Conservation (phyloP, 2,888 invertebrate species). For the Lingula anatina region DNA sequence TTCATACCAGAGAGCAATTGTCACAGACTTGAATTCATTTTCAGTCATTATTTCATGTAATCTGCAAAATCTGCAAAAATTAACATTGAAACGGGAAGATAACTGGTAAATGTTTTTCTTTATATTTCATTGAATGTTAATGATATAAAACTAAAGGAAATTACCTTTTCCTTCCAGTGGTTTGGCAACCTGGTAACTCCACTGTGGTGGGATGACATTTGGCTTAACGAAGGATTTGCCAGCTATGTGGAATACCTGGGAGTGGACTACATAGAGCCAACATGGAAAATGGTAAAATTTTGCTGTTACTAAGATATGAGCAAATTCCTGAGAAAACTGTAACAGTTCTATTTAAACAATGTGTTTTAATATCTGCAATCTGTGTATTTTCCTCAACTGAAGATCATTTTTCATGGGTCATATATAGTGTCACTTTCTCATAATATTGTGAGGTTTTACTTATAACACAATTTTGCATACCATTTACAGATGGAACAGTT, state of each 20-base stretch:
- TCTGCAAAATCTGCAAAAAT: background rate
- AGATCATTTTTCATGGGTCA: background rate
- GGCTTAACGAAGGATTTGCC: too few species aligned
- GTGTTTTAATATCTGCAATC: conserved; percentile 11
- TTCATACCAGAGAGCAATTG: too few species aligned
- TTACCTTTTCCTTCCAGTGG: conserved; percentile 44
- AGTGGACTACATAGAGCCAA: conserved; percentile 65
- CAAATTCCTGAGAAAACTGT: too few species aligned
- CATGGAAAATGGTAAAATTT: conserved; percentile 75
- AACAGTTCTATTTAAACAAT: too few species aligned
- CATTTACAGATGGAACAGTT: conserved; percentile 82
- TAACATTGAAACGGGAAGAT: background rate
- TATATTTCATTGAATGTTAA: too few species aligned
- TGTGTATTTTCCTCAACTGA: background rate
- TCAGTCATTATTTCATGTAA: background rate
- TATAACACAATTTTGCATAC: too few species aligned
- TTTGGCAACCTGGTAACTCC: conserved; percentile 68
- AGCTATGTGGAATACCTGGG: too few species aligned
- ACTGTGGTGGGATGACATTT: conserved; percentile 88
- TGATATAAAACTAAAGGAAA: too few species aligned
- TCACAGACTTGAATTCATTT: background rate
- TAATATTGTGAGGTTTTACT: background rate
- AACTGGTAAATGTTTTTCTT: too few species aligned
- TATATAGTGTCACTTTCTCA: too few species aligned
- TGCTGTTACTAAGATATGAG: too few species aligned